A percentile compares a stretch with the other conserved stretches of the same genome.
Evolutionary conservation across 35 echinoderm and acorn worm genomes (phyloP).

Genomic region (Acanthaster planci): DNA sequence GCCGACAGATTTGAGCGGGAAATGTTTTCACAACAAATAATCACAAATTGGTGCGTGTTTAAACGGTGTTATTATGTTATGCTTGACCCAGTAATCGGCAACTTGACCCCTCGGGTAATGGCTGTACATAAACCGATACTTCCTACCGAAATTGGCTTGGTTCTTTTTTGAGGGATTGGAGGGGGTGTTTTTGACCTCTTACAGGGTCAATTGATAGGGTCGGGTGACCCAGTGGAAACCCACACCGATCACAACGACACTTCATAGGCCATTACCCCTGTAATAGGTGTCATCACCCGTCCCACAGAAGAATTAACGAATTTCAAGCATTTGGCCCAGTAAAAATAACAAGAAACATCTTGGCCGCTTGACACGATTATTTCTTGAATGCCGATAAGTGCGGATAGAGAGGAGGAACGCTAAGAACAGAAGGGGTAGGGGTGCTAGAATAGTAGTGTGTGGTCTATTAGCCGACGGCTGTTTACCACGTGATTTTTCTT

Average conservation of each 20-base stretch:
- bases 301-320: background rate
- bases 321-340: slow-evolving; percentile 10
- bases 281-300: background rate
- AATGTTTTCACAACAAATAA: background rate
- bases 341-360: slow-evolving; percentile 27
- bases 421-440: background rate
- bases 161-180: background rate
- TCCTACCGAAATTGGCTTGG: background rate
- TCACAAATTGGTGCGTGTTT: slow-evolving; percentile 4
- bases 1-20: background rate
- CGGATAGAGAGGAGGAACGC: background rate
- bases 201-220: background rate
- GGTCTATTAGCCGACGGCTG: background rate
- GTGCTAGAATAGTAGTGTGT: too few relatives aligned
- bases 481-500: background rate
- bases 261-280: slow-evolving; percentile 5
- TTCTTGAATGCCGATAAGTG: slow-evolving; percentile 20
- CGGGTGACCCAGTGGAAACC: background rate
- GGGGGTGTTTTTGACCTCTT: background rate
- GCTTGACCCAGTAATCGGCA: slow-evolving; percentile 15
- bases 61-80: background rate
- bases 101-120: background rate
- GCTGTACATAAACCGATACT: background rate
- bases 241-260: background rate
- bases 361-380: slow-evolving; percentile 17